A percentile compares a stretch with the other conserved stretches of the same genome.
These are phyloP conservation scores for Campoletis raptor DNA, from an alignment of 2,888 invertebrate genomes.

Conservation along the genomic window DNA sequence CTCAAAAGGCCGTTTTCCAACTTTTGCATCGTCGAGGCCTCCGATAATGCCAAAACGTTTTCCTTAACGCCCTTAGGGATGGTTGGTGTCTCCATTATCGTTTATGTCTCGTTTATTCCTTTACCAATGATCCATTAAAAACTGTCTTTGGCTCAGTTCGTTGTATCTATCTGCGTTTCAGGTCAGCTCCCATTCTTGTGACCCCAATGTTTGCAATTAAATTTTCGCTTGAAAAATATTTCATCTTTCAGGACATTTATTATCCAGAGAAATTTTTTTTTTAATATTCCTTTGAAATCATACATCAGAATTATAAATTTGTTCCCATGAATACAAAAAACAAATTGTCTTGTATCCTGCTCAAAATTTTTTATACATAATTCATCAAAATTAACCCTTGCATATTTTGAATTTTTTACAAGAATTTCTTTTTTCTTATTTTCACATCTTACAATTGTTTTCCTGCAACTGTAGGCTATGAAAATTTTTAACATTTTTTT, in stretches of 20 bases:
- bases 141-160: not conserved
- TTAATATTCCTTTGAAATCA: not conserved
- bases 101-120: not conserved
- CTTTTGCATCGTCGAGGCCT: not conserved
- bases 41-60: not conserved
- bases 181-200: constrained; percentile 19
- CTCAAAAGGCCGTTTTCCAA: not conserved
- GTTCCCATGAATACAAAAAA: no score
- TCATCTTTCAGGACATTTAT: constrained; percentile 1
- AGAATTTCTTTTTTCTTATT: not conserved
- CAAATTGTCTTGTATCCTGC: not conserved
- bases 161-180: not conserved
- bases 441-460: not conserved
- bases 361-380: not conserved
- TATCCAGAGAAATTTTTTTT: not conserved
- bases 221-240: constrained; percentile 62
- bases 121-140: not conserved
- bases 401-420: not conserved
- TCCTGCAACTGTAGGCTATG: not conserved
- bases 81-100: not conserved
- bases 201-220: constrained; percentile 51
- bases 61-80: not conserved
- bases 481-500: not conserved
- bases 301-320: no score
- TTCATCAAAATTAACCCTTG: not conserved